Evolutionary conservation across 2,888 invertebrate species (phyloP).

Genomic region (Chrysopilus asiliformis): DNA sequence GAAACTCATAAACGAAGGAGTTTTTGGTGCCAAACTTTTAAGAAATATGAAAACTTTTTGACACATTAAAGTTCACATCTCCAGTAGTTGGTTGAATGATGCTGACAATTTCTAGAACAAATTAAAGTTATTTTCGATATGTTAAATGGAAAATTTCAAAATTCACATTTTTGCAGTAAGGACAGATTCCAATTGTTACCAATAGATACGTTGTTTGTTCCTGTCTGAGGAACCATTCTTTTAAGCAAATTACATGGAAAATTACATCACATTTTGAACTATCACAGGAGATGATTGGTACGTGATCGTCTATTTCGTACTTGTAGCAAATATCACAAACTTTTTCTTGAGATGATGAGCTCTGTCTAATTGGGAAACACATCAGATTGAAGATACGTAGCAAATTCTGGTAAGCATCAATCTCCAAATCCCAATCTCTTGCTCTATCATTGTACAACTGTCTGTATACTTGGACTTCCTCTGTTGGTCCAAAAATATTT

Average conservation of each 20-base stretch:
- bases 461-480: constrained; percentile 25
- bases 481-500: constrained; percentile 31
- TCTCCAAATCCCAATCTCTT: constrained; percentile 27
- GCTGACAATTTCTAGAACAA: constrained; percentile 30
- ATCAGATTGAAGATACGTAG: constrained; percentile 32
- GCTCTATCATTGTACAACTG: constrained; percentile 26
- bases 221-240: constrained; percentile 31
- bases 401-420: constrained; percentile 32
- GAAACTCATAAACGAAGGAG: too few species aligned
- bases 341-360: too few species aligned
- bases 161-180: constrained; percentile 33
- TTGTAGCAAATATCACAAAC: constrained; percentile 32
- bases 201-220: constrained; percentile 30
- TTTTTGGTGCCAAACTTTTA: too few species aligned
- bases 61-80: constrained; percentile 14
- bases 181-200: constrained; percentile 30
- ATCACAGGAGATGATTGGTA: constrained; percentile 33
- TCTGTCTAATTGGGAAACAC: constrained; percentile 29
- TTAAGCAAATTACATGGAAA: constrained; percentile 29
- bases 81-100: constrained; percentile 27
- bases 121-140: constrained; percentile 3
- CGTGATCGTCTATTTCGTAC: constrained; percentile 27
- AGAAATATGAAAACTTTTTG: too few species aligned
- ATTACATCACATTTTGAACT: constrained; percentile 28
- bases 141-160: neutral